Conservation (phyloP, 2,113 vertebrate species). For the Scortum barcoo region DNA sequence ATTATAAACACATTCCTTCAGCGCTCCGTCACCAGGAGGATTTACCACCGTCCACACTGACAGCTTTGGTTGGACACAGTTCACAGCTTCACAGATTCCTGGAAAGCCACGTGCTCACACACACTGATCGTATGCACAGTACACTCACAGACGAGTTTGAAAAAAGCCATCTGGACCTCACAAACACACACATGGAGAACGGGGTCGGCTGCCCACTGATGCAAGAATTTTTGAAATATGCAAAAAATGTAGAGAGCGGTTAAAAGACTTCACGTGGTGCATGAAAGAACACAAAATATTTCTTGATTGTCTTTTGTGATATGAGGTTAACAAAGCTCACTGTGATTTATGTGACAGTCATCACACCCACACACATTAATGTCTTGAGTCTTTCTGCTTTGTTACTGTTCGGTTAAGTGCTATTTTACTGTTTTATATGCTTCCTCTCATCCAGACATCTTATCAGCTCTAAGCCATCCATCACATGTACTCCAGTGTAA, state of each 20-base stretch:
- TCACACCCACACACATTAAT: slow-evolving; percentile 16
- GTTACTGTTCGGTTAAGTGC: not conserved
- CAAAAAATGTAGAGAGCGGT: not conserved
- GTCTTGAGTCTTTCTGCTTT: not conserved
- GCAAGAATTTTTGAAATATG: not conserved
- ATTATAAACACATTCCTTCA: slow-evolving; percentile 67
- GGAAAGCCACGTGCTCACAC: slow-evolving; percentile 40
- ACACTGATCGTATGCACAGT: not conserved
- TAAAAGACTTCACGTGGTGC: not conserved
- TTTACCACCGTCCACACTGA: slow-evolving; percentile 48
- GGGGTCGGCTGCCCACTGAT: not conserved
- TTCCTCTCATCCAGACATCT: slow-evolving; percentile 2
- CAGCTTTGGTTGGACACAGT: slow-evolving; percentile 56
- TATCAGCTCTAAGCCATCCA: slow-evolving; percentile 13
- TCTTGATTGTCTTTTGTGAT: not conserved
- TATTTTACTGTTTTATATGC: not conserved
- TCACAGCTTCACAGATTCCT: slow-evolving; percentile 48
- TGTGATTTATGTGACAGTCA: slow-evolving; percentile 20
- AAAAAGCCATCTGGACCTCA: not conserved
- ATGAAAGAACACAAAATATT: not conserved
- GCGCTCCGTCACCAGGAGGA: slow-evolving; percentile 50
- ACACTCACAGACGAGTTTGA: not conserved
- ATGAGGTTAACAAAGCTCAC: slow-evolving; percentile 15
- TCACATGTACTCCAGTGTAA: not conserved
- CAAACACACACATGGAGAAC: not conserved